Evolutionary conservation across 1,140 invertebrate species (phyloP).

Genomic region (Chionoecetes opilio): DNA sequence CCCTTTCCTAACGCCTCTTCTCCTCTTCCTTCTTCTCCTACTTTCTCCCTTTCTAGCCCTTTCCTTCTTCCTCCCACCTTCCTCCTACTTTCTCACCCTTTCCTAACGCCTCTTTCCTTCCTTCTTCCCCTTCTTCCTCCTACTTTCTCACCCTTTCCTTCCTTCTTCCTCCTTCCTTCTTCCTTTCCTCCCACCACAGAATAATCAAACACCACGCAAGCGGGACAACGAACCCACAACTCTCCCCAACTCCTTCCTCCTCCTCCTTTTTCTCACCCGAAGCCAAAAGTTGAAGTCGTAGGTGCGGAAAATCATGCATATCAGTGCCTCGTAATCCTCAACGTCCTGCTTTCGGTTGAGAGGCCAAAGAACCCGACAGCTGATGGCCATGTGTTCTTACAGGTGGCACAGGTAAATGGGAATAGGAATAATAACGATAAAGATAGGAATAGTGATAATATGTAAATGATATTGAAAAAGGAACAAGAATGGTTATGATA

Average conservation of each 20-base stretch:
- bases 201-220: background rate
- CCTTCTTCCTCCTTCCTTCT: background rate
- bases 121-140: background rate
- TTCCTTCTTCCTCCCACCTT: background rate
- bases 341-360: background rate
- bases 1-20: no score
- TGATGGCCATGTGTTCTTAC: background rate
- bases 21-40: no score
- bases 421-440: background rate
- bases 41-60: background rate
- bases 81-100: background rate
- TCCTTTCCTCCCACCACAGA: background rate
- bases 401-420: background rate
- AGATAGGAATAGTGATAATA: background rate
- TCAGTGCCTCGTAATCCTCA: background rate
- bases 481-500: no score
- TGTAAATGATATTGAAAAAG: no score
- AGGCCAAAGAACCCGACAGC: background rate
- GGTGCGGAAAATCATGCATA: slow-evolving; percentile 14
- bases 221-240: background rate
- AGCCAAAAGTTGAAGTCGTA: background rate
- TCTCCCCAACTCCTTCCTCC: background rate
- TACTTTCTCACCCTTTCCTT: background rate
- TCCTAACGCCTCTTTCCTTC: background rate
- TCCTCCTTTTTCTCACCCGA: background rate